phyloP scores from a whole-genome alignment of 2,797 vertebrate genomes.

The Melopsittacus undulatus region DNA sequence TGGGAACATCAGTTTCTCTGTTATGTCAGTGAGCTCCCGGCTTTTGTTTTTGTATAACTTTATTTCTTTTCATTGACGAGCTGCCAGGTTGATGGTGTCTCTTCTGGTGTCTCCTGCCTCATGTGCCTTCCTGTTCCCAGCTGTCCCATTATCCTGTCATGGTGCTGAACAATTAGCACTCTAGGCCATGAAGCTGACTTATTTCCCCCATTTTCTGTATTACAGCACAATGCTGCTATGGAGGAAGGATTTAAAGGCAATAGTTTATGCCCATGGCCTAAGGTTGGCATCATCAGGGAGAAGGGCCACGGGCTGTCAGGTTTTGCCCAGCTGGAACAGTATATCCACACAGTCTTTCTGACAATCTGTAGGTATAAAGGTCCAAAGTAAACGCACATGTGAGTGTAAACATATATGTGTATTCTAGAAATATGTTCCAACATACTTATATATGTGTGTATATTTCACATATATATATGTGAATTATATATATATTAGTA shows the following conservation, averaged over 20 bases:
- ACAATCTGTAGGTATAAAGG: not conserved
- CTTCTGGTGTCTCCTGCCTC: not conserved
- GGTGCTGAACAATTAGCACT: not conserved
- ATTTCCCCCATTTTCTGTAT: not conserved
- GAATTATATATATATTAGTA: not conserved
- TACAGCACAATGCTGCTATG: not conserved
- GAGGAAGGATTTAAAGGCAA: not conserved
- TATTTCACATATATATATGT: not conserved
- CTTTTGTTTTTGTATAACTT: not conserved
- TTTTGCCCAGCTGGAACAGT: not conserved
- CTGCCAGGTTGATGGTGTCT: not conserved
- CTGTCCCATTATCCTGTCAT: not conserved
- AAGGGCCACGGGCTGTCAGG: not conserved
- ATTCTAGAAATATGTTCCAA: not conserved
- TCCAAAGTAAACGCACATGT: not conserved
- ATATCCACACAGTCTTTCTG: not conserved
- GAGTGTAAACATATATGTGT: not conserved
- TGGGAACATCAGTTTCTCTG: slow-evolving; percentile 7
- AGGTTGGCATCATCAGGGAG: not conserved
- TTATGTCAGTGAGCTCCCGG: not conserved
- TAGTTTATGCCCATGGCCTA: not conserved
- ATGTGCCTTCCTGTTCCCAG: not conserved
- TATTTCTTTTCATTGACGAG: not conserved
- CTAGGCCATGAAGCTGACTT: not conserved
- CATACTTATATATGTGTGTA: not conserved